Evolutionary conservation across 2,888 invertebrate species (phyloP), one percentile per base, ranked within the genome.

Genomic region (Brachyptera putata): DNA sequence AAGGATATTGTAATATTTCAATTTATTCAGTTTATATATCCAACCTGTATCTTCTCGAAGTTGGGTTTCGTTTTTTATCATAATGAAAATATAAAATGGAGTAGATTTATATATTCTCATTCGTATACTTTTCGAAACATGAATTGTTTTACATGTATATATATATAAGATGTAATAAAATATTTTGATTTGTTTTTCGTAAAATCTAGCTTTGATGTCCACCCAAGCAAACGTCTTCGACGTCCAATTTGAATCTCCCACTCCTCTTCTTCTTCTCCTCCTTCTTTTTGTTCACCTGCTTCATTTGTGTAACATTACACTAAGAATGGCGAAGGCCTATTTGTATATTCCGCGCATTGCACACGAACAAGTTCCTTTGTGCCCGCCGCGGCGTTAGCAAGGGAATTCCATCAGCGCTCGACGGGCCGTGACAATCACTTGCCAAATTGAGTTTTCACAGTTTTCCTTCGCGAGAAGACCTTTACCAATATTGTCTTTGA

Each of bases 391-490:
- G 26, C 21, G 53, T 21, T 5, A 11, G 30, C 26, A 5, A n/a
- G 53, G 18, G 36, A 48, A 57, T 57, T 57, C 57, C 57, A 25
- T 46, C 57, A 48, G 25, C 18, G 48, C 13, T 26, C 57, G 48
- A 11, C 43, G 25, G 36, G 18, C 30, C 30, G 57, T 57, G 57
- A 48, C 57, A 57, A 48, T 34, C 57, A 48, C 30, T 57, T 48
- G 21, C 46, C 48, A 57, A 57, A 57, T 57, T 57, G 57, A 57
- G 48, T 57, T 57, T 30, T 46, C 46, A 34, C 36, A 53, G 53
- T 53, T 53, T n/a, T 53, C 53, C 53, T 34, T 21, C 7, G 36
- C 34, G 53, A 18, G 22, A 50, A 50, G 30, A 14, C 50, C 50
- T 50, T 22, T 34, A 36, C 18, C 16, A 11, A 46, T 22, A 36